A percentile compares a stretch with the other conserved stretches of the same genome.
These are phyloP conservation scores for Carabus problematicus DNA, from an alignment of 2,888 invertebrate genomes.

Conservation along the genomic window DNA sequence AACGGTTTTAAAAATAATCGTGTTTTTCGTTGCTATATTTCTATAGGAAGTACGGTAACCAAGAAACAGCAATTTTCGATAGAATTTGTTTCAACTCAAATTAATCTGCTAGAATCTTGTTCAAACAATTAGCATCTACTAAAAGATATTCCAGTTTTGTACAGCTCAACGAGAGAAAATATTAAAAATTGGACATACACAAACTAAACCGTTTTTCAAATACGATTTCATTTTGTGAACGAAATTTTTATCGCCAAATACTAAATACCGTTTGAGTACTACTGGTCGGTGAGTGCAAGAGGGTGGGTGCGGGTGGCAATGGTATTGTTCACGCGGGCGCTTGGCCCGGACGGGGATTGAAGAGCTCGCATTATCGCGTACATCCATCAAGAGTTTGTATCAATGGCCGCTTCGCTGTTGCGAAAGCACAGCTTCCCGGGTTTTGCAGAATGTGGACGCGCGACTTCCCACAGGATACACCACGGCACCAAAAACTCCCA, in stretches of 20 bases:
- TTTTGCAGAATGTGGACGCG: slow-evolving; percentile 14
- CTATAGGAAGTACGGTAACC: no score
- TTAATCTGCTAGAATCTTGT: no score
- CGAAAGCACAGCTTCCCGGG: not conserved
- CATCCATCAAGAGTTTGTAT: slow-evolving; percentile 62
- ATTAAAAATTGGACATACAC: no score
- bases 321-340: slow-evolving; percentile 64
- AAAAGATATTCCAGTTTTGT: no score
- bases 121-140: no score
- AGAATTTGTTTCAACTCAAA: no score
- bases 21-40: not conserved
- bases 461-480: slow-evolving; percentile 58
- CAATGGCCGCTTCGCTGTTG: slow-evolving; percentile 54
- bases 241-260: no score
- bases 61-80: no score
- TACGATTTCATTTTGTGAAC: no score
- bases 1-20: not conserved
- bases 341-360: slow-evolving; percentile 63
- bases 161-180: no score
- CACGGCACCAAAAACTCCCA: slow-evolving; percentile 56
- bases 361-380: slow-evolving; percentile 63
- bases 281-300: not conserved
- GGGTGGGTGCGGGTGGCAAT: slow-evolving; percentile 49
- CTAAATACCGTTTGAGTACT: slow-evolving; percentile 5
- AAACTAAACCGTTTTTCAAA: no score